phyloP scores from a whole-genome alignment of 2,888 invertebrate species.

The Andricus quercusramuli region DNA sequence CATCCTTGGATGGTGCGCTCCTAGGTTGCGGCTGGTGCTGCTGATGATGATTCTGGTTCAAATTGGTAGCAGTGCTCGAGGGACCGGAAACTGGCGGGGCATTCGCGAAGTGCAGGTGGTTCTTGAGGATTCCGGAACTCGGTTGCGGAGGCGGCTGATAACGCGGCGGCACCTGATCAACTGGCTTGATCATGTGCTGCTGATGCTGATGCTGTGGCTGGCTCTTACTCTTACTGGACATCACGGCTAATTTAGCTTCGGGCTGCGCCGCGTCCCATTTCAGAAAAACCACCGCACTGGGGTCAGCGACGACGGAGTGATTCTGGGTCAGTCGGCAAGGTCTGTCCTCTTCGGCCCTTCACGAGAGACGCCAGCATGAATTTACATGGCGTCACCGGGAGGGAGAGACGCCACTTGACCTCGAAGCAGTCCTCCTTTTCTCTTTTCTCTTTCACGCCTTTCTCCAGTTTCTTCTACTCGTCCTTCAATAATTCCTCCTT shows the following conservation, averaged over 20 bases:
- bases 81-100: slow-evolving; percentile 60
- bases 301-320: slow-evolving; percentile 31
- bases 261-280: slow-evolving; percentile 75
- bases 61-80: slow-evolving; percentile 58
- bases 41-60: slow-evolving; percentile 66
- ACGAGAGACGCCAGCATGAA: slow-evolving; percentile 10
- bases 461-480: neutral
- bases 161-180: slow-evolving; percentile 83
- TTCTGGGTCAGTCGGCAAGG: slow-evolving; percentile 38
- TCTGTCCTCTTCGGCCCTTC: slow-evolving; percentile 37
- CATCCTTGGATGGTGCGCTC: slow-evolving; percentile 67
- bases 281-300: slow-evolving; percentile 65
- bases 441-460: neutral
- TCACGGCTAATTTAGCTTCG: slow-evolving; percentile 76
- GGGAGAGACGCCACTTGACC: slow-evolving; percentile 5
- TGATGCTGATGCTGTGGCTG: slow-evolving; percentile 65
- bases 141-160: slow-evolving; percentile 87
- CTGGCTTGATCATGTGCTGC: slow-evolving; percentile 67
- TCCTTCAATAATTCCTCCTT: no score
- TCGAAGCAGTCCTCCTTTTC: slow-evolving; percentile 14
- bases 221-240: slow-evolving; percentile 77
- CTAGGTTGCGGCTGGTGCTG: slow-evolving; percentile 71
- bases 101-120: slow-evolving; percentile 76
- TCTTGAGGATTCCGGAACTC: slow-evolving; percentile 84
- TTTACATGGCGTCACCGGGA: slow-evolving; percentile 7